Percentiles rank a stretch among this genome's conserved stretches.
Evolutionary conservation across 2,888 invertebrate species (phyloP).

Genomic region (Eucera pruinosa): DNA sequence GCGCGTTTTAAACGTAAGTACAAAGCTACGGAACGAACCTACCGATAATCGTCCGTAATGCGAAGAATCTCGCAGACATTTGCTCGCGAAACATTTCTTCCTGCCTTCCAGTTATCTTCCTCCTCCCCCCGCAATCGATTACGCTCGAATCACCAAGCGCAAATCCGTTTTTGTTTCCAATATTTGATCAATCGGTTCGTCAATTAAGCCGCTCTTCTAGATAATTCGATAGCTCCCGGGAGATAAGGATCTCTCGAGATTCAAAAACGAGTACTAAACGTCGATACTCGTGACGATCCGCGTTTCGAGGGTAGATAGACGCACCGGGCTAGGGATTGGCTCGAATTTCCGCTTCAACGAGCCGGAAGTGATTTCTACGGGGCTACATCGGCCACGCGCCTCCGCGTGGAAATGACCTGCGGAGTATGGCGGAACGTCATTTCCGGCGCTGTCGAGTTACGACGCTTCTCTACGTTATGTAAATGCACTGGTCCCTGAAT

Average conservation of each 20-base stretch:
- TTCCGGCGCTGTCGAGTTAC: conserved; percentile 68
- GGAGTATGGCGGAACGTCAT: conserved; percentile 71
- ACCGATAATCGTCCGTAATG: conserved; percentile 2
- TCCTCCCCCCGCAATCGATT: background rate
- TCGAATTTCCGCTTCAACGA: conserved; percentile 76
- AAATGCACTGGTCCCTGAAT: conserved; percentile 54
- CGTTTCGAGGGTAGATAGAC: conserved; percentile 51
- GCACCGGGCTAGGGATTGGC: conserved; percentile 67
- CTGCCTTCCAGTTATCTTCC: background rate
- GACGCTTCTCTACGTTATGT: conserved; percentile 65
- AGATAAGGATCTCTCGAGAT: conserved; percentile 28
- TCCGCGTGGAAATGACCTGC: conserved; percentile 75
- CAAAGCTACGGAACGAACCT: background rate
- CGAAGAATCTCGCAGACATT: conserved; percentile 14
- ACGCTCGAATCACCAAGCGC: conserved; percentile 17
- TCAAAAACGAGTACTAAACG: conserved; percentile 50
- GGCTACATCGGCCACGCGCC: conserved; percentile 68
- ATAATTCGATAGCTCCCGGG: conserved; percentile 13
- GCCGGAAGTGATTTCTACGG: conserved; percentile 76
- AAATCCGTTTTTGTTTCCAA: conserved; percentile 16
- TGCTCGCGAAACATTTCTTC: conserved; percentile 16
- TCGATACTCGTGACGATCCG: conserved; percentile 40
- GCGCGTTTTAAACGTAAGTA: background rate
- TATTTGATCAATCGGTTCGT: conserved; percentile 14
- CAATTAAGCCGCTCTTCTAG: conserved; percentile 11